phyloP scores from a whole-genome alignment of 2,113 vertebrate genomes.

The Brevimyrus niger region DNA sequence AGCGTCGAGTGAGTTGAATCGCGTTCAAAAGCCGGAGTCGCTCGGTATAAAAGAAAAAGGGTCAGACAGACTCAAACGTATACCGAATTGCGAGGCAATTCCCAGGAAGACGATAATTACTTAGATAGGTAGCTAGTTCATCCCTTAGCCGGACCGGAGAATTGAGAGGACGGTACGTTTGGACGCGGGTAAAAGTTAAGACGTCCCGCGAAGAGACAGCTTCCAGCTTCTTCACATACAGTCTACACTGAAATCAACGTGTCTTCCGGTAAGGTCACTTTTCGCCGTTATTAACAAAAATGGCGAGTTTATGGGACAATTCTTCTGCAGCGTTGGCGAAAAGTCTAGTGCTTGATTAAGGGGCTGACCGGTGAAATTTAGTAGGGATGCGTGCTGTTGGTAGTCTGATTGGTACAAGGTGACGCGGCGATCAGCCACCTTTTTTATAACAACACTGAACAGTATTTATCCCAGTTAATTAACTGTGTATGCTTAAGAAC shows the following conservation, averaged over 20 bases:
- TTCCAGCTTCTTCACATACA: constrained; percentile 20
- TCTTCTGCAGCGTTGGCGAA: neutral
- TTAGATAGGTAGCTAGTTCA: constrained; percentile 28
- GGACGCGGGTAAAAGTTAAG: constrained; percentile 57
- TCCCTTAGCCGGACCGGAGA: neutral
- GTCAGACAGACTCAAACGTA: neutral
- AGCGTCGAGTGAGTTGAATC: constrained; percentile 41
- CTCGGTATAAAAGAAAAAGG: constrained; percentile 28
- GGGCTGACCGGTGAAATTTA: neutral
- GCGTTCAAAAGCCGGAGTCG: constrained; percentile 35
- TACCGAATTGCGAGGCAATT: constrained; percentile 1
- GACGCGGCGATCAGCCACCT: neutral
- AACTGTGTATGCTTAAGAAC: neutral
- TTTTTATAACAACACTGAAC: neutral
- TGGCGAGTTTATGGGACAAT: neutral
- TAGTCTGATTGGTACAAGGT: neutral
- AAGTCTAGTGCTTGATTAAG: neutral
- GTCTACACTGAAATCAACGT: constrained; percentile 10
- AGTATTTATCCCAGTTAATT: neutral
- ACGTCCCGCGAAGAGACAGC: constrained; percentile 31
- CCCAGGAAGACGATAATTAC: constrained; percentile 9
- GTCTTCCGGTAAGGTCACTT: constrained; percentile 12
- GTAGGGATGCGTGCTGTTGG: neutral
- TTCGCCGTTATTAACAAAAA: neutral
- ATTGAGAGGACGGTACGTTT: constrained; percentile 44